Percentiles rank a stretch among this genome's conserved stretches.
Evolutionary conservation across 2,888 invertebrate species (phyloP).

Genomic region (Hipparchia semele): DNA sequence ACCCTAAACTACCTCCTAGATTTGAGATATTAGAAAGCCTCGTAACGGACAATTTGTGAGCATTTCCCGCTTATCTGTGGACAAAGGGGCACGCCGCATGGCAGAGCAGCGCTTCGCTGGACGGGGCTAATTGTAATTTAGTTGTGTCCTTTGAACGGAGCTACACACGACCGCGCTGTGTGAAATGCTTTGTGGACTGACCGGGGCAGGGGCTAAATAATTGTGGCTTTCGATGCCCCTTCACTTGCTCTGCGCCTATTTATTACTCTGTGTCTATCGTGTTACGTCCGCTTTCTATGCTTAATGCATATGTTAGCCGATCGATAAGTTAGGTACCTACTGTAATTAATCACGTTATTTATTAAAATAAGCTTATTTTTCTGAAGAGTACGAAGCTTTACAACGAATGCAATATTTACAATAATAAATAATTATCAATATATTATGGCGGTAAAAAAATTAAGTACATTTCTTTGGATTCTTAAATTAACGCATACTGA

Average conservation of each 20-base stretch:
- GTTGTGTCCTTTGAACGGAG: conserved; percentile 13
- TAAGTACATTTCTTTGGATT: no score
- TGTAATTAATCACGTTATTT: no score
- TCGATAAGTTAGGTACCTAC: no score
- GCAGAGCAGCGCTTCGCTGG: neutral
- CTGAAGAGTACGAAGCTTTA: no score
- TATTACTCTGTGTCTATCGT: neutral
- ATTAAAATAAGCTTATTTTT: no score
- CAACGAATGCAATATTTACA: no score
- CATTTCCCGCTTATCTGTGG: neutral
- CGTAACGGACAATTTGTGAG: conserved; percentile 1
- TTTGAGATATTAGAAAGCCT: neutral
- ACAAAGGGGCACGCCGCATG: conserved; percentile 2
- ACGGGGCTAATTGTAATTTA: conserved; percentile 19
- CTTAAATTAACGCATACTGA: no score
- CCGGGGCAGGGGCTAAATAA: neutral
- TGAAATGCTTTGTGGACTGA: conserved; percentile 2
- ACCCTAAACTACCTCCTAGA: neutral
- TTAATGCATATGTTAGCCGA: no score
- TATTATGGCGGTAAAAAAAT: no score
- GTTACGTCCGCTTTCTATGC: no score
- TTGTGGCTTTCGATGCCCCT: neutral
- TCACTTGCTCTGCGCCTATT: neutral
- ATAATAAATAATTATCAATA: no score
- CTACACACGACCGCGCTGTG: conserved; percentile 9